Evolutionary conservation across 2,113 vertebrate species (phyloP), one percentile per base, ranked within the genome.

Genomic region (Ictalurus punctatus): DNA sequence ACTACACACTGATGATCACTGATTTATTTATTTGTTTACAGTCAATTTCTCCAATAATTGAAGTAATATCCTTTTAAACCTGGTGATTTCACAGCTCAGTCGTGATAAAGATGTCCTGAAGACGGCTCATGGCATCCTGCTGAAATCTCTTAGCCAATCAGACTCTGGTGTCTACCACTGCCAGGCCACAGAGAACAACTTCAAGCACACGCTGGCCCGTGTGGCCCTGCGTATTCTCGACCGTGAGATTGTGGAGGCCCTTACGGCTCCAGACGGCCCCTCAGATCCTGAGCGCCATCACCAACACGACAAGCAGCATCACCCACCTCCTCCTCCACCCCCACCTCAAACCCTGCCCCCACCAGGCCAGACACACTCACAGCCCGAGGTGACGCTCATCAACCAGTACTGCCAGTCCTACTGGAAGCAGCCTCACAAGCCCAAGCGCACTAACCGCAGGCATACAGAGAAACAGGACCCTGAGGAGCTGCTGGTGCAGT

Each of bases 81-180:
- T 63, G 52, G 58, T 87, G 54, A 84, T 6, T 67, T 86, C 80
- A 25, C 92, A 96, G 96, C 94, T 96, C 37, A 95, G 82, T 87
- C 94, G 94, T 30, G 92, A 90, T 21, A 93, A 90, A 79, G 95
- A 95, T 2, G 86, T 96, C 3, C 90, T 96, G 76, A 95, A 94
- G 88, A 96, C 96, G 14, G 95, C 94, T 79, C 95, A 96, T 0
- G 97, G 97, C 7, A 95, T 96, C 88, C 96, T 97, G 19, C 92
- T 97, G 81, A 96, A 96, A 85, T 94, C 94, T 0, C 95, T 97
- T 58, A 94, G 94, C 88, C 94, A 94, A 7, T 94, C 94, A 1
- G 97, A 97, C 19, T 94, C 93, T 0, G 97, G 96, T 0, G 91
- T 95, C 27, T 97, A 97, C 93, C 96, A 97, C 84, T 97, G 97